Percentiles rank a stretch among this genome's conserved stretches.
Evolutionary conservation across 1,140 invertebrate species (phyloP).

Genomic region (Danaus plexippus): DNA sequence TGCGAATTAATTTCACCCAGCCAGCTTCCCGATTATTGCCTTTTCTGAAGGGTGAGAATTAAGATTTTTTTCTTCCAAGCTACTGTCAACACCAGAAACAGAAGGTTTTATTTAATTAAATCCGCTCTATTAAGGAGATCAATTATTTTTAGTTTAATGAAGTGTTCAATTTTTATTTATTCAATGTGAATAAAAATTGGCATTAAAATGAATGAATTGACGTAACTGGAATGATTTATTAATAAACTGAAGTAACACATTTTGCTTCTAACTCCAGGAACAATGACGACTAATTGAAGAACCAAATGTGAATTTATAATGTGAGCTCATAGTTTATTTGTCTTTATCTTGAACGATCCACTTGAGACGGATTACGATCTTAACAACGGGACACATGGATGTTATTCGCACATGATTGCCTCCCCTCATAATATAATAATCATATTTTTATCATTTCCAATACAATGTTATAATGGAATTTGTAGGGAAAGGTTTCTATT

Average conservation of each 20-base stretch:
- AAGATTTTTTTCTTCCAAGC: constrained; percentile 43
- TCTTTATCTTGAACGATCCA: constrained; percentile 3
- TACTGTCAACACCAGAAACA: constrained; percentile 43
- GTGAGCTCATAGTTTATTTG: constrained; percentile 9
- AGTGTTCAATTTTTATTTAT: not conserved
- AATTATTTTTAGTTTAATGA: constrained; percentile 1
- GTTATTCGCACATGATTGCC: too few species aligned
- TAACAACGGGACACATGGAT: too few species aligned
- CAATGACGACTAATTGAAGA: too few species aligned
- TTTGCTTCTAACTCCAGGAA: too few species aligned
- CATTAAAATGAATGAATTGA: too few species aligned
- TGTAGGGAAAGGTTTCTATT: too few species aligned
- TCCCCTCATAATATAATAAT: too few species aligned
- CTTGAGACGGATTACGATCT: constrained; percentile 11
- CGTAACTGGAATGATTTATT: too few species aligned
- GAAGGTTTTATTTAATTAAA: constrained; percentile 45
- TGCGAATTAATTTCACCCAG: constrained; percentile 45
- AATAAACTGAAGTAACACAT: too few species aligned
- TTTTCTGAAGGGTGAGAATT: constrained; percentile 40
- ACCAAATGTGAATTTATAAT: too few species aligned
- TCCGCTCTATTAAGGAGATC: constrained; percentile 34
- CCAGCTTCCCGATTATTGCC: constrained; percentile 37
- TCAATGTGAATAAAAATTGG: not conserved
- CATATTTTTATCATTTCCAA: too few species aligned
- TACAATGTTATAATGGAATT: too few species aligned